Conservation (phyloP, 2,888 invertebrate genomes). For the Aspidiotus destructor region DNA sequence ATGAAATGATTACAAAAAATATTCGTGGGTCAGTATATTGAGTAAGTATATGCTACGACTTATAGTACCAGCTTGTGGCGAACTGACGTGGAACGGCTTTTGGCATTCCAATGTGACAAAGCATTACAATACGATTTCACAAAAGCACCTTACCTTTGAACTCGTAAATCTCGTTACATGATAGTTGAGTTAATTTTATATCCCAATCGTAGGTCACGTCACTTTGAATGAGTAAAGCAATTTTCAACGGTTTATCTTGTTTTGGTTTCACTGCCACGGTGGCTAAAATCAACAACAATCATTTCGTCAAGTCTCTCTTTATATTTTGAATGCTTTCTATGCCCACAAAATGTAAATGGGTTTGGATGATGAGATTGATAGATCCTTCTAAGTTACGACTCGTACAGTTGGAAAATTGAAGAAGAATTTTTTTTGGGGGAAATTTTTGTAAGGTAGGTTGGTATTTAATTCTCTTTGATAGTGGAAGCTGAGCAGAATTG, state of each 20-base stretch:
- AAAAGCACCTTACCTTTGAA: slow-evolving; percentile 37
- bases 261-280: slow-evolving; percentile 41
- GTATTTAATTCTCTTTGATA: not conserved
- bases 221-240: slow-evolving; percentile 42
- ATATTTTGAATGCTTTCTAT: too few species aligned
- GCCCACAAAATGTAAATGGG: too few species aligned
- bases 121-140: not conserved
- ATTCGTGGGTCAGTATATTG: not conserved
- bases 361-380: not conserved
- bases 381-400: not conserved
- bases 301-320: too few species aligned
- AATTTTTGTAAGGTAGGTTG: too few species aligned
- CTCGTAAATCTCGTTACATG: slow-evolving; percentile 39
- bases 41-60: not conserved
- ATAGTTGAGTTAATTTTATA: slow-evolving; percentile 41
- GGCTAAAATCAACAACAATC: slow-evolving; percentile 37
- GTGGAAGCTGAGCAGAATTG: not conserved
- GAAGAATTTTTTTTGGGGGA: not conserved
- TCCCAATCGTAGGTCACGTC: slow-evolving; percentile 41
- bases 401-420: not conserved
- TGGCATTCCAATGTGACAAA: too few species aligned
- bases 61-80: not conserved
- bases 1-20: not conserved
- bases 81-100: not conserved
- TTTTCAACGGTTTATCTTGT: slow-evolving; percentile 40